Base-by-base conservation (phyloP, 2,797 vertebrate species). In the Cebuella pygmaea region DNA sequence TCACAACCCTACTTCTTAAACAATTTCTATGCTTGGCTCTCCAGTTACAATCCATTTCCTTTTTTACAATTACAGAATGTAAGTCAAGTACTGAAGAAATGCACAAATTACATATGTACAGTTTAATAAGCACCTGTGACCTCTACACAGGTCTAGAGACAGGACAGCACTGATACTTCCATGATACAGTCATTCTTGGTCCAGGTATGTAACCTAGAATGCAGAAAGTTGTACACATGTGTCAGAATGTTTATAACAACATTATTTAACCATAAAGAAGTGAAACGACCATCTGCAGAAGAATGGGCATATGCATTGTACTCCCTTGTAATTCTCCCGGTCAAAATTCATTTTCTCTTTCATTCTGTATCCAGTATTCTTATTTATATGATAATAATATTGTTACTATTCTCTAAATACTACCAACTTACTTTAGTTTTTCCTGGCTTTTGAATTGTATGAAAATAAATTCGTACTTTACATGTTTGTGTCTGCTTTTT, bases 401-500 rank as follows among this genome's bases (percentile, higher is more conserved):
- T 59, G 27, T 87, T 55, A 90, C 20, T 64, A 11, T 44, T 89
- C 48, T 83, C 14, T 85, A 39, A 89, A 46, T 90, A 46, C 24
- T 88, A 22, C 13, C 14, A 61, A 50, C 70, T 52, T 52, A 75
- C 19, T 85, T 85, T 19, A 94, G 33, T 39, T 48, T 94, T 88
- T n/a, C 19, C 22, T 79, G 41, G 33, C 46, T 93, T 94, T 48
- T 59, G 4, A 90, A 30, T 91, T 94, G 91, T 64, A 55, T 89
- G 30, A 88, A 94, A 97, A 75, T 41, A 80, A 20, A 93, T 11
- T 36, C 1, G 22, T 87, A 46, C 36, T 82, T 86, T 93, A 8
- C 41, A 86, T 87, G 92, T 92, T 89, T 93, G 48, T 94, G 80
- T 97, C 70, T 84, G 20, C 50, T 89, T 89, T 46, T 91, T 86